Evolutionary conservation across 2,888 invertebrate species (phyloP), one percentile per base, ranked within the genome.

Genomic region (Campaea margaritaria): DNA sequence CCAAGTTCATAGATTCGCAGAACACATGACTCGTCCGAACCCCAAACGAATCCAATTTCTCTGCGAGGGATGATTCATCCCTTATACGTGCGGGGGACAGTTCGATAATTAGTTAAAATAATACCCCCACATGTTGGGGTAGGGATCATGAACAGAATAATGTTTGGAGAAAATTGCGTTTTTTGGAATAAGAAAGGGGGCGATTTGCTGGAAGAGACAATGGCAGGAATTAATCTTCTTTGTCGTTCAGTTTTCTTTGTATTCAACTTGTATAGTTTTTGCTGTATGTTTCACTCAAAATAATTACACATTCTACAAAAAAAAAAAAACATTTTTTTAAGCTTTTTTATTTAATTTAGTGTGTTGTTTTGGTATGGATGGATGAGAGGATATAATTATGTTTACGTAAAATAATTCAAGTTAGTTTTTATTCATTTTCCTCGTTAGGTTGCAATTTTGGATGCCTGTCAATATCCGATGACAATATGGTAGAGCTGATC

Each of bases 41-140:
- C 67, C 58, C 59, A 59, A 69, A 72, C 68, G 74, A 74, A 72
- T 72, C 73, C 72, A 70, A 76, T 77, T 73, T 75, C 71, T 74
- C 74, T 71, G 68, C 66, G 64, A 70, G 76, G 79, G 75, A 70
- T 73, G 74, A 76, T 72, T 73, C 76, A 74, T 63, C 65, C 69
- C 69, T 54, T 58, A 68, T 65, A 57, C 69, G 69, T 73, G 67
- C 63, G 68, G 67, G 70, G 74, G 64, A 77, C 75, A 76, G 72
- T 76, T 76, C 76, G 75, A 79, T 81, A 81, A 81, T 81, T 80
- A 79, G 79, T 77, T 71, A 71, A 69, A 75, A 76, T 73, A 73
- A 74, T 71, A 74, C 72, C 72, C 71, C 74, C 64, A 39, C 49
- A 56, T 59, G 60, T 62, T 58, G 48, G 54, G 53, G 55, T 65